Conservation (phyloP, 2,113 vertebrate genomes). For the Sula dactylatra region DNA sequence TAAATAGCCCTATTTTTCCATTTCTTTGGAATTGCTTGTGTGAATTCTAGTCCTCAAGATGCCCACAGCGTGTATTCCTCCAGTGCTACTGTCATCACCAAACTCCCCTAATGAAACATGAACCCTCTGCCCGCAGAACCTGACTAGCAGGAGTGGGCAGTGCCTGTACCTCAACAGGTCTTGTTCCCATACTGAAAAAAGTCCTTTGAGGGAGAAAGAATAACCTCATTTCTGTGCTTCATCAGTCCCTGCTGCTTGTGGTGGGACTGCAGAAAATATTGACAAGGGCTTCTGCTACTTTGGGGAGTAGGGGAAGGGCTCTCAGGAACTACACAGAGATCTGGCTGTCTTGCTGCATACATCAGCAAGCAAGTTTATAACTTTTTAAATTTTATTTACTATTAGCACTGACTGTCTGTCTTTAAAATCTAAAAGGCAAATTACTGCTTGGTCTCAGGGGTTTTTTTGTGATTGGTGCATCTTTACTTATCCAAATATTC, state of each 20-base stretch:
- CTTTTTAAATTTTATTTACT: neutral
- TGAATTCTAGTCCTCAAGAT: neutral
- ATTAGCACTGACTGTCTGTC: neutral
- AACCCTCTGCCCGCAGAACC: neutral
- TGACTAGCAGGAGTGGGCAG: neutral
- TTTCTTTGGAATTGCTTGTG: neutral
- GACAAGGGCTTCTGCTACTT: neutral
- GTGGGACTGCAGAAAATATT: neutral
- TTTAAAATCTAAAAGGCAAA: neutral
- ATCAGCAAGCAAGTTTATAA: neutral
- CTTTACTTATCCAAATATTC: neutral
- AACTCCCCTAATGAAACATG: neutral
- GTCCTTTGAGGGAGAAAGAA: neutral
- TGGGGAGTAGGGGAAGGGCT: neutral
- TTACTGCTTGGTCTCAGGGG: neutral
- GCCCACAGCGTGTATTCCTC: neutral
- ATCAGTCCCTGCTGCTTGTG: neutral
- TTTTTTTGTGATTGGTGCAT: neutral
- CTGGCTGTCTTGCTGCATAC: neutral
- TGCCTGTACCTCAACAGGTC: neutral
- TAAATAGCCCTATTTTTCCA: neutral
- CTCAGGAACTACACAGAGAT: neutral
- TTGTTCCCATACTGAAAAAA: neutral
- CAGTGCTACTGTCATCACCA: neutral
- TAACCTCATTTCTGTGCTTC: neutral